These are phyloP conservation scores for Coelopa pilipes DNA, from an alignment of 2,888 invertebrate genomes.

Conservation along the genomic window DNA sequence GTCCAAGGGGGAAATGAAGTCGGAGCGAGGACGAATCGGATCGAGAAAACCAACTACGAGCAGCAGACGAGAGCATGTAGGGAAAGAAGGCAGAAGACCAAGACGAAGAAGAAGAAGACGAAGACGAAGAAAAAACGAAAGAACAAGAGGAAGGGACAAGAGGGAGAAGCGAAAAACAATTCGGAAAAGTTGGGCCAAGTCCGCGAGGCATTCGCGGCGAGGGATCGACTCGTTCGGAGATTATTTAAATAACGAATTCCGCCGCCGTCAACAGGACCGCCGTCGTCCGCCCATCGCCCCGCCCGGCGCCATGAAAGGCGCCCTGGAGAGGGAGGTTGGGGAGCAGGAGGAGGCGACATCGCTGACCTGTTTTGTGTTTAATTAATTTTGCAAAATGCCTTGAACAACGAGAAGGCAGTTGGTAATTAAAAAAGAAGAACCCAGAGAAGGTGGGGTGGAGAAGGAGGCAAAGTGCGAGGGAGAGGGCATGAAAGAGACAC, in stretches of 20 bases:
- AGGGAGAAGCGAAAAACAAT: neutral
- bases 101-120: too few relatives aligned
- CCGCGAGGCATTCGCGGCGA: conserved; percentile 22
- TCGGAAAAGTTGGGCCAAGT: conserved; percentile 18
- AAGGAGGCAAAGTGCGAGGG: neutral
- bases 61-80: neutral
- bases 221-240: conserved; percentile 11
- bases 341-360: neutral
- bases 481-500: neutral
- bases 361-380: conserved; percentile 27
- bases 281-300: neutral
- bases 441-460: neutral
- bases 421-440: conserved; percentile 12
- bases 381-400: conserved; percentile 33
- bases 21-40: neutral
- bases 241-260: conserved; percentile 25
- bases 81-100: too few relatives aligned
- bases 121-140: neutral
- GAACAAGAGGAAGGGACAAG: too few relatives aligned
- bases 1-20: too few relatives aligned
- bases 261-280: neutral
- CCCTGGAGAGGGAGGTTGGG: neutral
- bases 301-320: too few relatives aligned
- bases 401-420: conserved; percentile 12
- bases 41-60: neutral